Percentiles rank a stretch among this genome's conserved stretches.
Conservation (phyloP, 2,113 vertebrate genomes). For the Podarcis cretensis region DNA sequence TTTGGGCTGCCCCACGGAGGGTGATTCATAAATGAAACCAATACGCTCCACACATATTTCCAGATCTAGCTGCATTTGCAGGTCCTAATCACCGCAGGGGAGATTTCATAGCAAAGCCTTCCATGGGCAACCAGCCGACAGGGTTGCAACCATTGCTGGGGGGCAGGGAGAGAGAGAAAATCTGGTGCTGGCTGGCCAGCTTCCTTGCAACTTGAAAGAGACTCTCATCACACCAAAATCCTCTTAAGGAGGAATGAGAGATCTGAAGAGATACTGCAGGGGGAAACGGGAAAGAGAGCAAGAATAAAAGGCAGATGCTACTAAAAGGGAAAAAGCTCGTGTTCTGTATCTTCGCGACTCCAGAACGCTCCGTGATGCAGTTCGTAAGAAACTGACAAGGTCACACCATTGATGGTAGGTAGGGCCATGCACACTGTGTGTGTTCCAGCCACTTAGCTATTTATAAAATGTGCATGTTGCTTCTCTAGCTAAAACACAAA, state of each 20-base stretch:
- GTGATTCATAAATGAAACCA: no score
- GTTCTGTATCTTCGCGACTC: background rate
- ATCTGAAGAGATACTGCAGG: background rate
- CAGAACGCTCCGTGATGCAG: no score
- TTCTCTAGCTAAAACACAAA: background rate
- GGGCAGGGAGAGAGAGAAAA: no score
- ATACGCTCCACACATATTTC: background rate
- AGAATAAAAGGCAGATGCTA: background rate
- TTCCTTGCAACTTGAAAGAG: background rate
- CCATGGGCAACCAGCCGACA: background rate
- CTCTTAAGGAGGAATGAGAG: background rate
- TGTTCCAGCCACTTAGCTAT: background rate
- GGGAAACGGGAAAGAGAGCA: background rate
- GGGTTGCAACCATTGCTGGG: background rate
- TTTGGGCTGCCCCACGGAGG: no score
- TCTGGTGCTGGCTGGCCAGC: background rate
- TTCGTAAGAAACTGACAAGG: background rate
- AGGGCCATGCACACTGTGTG: background rate
- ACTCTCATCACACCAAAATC: conserved; percentile 5
- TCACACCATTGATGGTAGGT: background rate
- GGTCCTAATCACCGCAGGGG: background rate
- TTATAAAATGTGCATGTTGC: background rate
- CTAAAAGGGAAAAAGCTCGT: background rate
- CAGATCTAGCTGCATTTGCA: background rate
- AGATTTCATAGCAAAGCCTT: background rate